These are phyloP conservation scores for Lagorchestes hirsutus DNA, from an alignment of 2,797 vertebrate genomes.

Conservation along the genomic window DNA sequence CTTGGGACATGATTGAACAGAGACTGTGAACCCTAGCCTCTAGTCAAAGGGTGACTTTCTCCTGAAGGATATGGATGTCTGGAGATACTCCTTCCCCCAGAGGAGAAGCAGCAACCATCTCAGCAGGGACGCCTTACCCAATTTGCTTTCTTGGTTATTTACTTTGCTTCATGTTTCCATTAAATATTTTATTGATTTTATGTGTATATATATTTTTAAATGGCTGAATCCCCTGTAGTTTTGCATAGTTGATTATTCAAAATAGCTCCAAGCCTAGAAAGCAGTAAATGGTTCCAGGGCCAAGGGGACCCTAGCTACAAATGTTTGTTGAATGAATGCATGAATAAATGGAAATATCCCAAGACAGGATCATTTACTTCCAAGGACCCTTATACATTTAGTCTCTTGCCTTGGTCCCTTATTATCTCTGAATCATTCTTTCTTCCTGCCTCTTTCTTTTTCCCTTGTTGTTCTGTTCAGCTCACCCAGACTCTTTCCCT, in stretches of 20 bases:
- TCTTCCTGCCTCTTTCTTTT: not conserved
- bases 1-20: not conserved
- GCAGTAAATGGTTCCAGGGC: not conserved
- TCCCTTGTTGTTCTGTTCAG: not conserved
- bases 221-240: not conserved
- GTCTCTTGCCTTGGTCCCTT: not conserved
- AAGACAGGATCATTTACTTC: not conserved
- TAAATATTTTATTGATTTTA: not conserved
- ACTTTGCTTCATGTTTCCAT: not conserved
- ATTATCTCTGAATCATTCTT: not conserved
- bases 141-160: not conserved
- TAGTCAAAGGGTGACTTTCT: not conserved
- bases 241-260: not conserved
- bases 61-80: not conserved
- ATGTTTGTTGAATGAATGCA: slow-evolving; percentile 41
- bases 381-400: not conserved
- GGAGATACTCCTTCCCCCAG: not conserved
- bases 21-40: not conserved
- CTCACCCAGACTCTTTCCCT: not conserved
- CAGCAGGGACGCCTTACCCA: not conserved
- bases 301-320: not conserved
- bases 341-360: not conserved
- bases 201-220: not conserved
- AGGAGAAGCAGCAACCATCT: not conserved
- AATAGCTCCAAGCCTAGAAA: not conserved